Conservation (phyloP, 2,113 vertebrate species). For the Ranitomeya imitator region DNA sequence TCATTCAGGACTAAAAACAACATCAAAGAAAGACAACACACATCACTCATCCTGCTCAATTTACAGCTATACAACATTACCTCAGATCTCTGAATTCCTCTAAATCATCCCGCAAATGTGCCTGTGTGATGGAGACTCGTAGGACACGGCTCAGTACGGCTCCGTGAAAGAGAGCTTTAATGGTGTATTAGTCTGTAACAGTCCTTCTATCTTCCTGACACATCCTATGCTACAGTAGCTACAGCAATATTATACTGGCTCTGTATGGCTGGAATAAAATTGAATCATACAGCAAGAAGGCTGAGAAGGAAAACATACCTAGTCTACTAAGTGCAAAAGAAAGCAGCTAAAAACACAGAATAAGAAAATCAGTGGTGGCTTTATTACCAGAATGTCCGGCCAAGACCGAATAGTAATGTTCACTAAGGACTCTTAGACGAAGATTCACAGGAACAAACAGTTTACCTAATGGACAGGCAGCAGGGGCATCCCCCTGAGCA, state of each 20-base stretch:
- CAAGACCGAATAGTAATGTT: too few relatives aligned
- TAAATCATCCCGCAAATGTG: conserved; percentile 12
- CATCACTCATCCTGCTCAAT: conserved; percentile 9
- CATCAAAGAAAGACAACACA: background rate
- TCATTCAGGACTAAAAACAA: conserved; percentile 13
- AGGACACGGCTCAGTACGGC: background rate
- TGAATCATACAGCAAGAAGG: background rate
- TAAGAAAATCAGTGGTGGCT: too few relatives aligned
- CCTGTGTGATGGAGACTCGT: background rate
- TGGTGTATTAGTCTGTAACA: conserved; percentile 14
- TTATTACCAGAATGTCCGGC: too few relatives aligned
- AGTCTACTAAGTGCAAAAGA: background rate
- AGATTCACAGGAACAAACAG: too few relatives aligned
- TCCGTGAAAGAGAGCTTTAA: conserved; percentile 22
- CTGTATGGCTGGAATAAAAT: background rate
- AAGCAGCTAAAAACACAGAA: background rate
- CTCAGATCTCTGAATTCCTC: conserved; percentile 12
- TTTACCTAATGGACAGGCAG: too few relatives aligned
- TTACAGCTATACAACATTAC: conserved; percentile 15
- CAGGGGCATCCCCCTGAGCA: too few relatives aligned
- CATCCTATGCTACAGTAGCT: conserved; percentile 31
- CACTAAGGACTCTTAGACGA: too few relatives aligned
- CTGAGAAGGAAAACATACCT: background rate
- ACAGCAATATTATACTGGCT: conserved; percentile 31
- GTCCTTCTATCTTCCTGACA: conserved; percentile 53